Evolutionary conservation across 1,140 invertebrate species (phyloP).

Genomic region (Mylabris phalerata): DNA sequence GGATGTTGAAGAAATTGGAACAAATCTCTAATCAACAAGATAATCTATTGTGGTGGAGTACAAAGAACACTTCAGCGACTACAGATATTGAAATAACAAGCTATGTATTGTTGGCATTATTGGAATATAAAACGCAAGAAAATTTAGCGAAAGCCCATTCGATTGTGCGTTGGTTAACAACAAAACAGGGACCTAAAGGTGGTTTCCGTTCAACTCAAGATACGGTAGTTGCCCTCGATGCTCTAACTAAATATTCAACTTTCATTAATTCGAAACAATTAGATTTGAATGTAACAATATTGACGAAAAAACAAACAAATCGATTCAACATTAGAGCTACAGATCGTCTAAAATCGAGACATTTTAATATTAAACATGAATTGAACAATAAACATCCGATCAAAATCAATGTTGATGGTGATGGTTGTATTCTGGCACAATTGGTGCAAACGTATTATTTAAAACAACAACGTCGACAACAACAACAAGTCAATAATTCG

Average conservation of each 20-base stretch:
- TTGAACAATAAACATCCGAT: slow-evolving; percentile 37
- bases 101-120: slow-evolving; percentile 56
- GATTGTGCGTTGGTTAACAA: slow-evolving; percentile 57
- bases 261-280: slow-evolving; percentile 23
- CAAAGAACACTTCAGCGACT: slow-evolving; percentile 15
- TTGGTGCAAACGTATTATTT: slow-evolving; percentile 32
- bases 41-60: slow-evolving; percentile 36
- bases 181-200: slow-evolving; percentile 59
- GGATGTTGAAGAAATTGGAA: slow-evolving; percentile 27
- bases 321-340: slow-evolving; percentile 20
- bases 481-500: background rate
- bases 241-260: slow-evolving; percentile 49
- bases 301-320: slow-evolving; percentile 15
- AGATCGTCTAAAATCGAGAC: slow-evolving; percentile 27
- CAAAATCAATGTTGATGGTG: slow-evolving; percentile 47
- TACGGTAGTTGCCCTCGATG: slow-evolving; percentile 56
- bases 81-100: slow-evolving; percentile 59
- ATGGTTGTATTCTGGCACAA: slow-evolving; percentile 55
- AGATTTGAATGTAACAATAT: slow-evolving; percentile 24
- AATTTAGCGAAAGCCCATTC: slow-evolving; percentile 51
- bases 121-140: slow-evolving; percentile 48
- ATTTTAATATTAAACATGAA: slow-evolving; percentile 34
- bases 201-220: slow-evolving; percentile 61
- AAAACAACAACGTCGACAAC: slow-evolving; percentile 7
- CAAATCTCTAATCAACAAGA: slow-evolving; percentile 25